Evolutionary conservation across 2,113 vertebrate genomes (phyloP).

Genomic region (Myxocyprinus asiaticus): DNA sequence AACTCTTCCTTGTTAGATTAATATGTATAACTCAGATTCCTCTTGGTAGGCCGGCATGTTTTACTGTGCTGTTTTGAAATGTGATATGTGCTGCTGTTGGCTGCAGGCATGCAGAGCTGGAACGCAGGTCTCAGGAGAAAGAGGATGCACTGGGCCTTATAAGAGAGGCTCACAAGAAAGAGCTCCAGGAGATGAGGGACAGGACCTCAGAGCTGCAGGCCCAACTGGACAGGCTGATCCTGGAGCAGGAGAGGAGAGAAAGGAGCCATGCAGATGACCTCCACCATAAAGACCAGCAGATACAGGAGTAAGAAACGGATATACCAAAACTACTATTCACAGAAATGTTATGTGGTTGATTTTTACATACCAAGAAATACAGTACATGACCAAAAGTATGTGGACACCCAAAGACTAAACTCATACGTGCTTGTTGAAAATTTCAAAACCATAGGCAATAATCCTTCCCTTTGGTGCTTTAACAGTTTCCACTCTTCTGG

Average conservation of each 20-base stretch:
- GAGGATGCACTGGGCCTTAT: slow-evolving; percentile 57
- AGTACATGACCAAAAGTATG: neutral
- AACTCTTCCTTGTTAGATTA: slow-evolving; percentile 2
- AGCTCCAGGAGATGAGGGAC: slow-evolving; percentile 65
- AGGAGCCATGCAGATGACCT: slow-evolving; percentile 58
- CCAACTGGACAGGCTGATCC: slow-evolving; percentile 59
- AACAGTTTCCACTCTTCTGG: no score
- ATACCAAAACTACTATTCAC: neutral
- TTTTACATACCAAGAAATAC: neutral
- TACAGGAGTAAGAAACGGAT: slow-evolving; percentile 71
- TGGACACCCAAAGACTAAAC: no score
- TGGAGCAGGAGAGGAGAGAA: slow-evolving; percentile 60
- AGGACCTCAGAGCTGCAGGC: slow-evolving; percentile 66
- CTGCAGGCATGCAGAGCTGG: slow-evolving; percentile 71
- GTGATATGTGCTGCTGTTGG: neutral
- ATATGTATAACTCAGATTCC: slow-evolving; percentile 28
- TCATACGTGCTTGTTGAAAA: no score
- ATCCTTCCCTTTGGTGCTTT: no score
- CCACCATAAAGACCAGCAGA: slow-evolving; percentile 67
- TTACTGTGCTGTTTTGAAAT: slow-evolving; percentile 10
- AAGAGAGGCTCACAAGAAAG: slow-evolving; percentile 62
- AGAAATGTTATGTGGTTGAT: neutral
- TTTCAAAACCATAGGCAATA: no score
- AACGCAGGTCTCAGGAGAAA: slow-evolving; percentile 64
- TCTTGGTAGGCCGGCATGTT: neutral